These are phyloP conservation scores for Xyrichtys novacula DNA, from an alignment of 2,797 vertebrate genomes.

Conservation along the genomic window DNA sequence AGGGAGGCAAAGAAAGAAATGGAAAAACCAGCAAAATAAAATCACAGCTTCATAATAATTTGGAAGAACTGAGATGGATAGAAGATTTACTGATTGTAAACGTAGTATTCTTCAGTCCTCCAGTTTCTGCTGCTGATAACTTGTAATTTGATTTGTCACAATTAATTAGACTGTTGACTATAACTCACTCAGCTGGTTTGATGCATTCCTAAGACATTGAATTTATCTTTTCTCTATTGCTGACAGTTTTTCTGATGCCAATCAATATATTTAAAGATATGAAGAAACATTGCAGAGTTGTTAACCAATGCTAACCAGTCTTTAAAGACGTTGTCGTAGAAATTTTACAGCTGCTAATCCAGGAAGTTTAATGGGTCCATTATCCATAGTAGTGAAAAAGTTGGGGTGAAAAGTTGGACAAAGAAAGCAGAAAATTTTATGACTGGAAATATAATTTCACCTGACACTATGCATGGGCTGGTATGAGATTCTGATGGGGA, in stretches of 20 bases:
- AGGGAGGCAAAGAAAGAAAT: not conserved
- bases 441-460: too few relatives aligned
- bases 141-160: conserved; percentile 42
- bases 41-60: conserved; percentile 26
- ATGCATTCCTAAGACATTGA: conserved; percentile 24
- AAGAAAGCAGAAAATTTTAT: too few relatives aligned
- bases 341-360: too few relatives aligned
- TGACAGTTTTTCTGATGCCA: conserved; percentile 22
- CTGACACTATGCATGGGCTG: too few relatives aligned
- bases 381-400: too few relatives aligned
- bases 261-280: conserved; percentile 24
- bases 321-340: too few relatives aligned
- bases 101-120: conserved; percentile 18
- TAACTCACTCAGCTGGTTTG: conserved; percentile 20
- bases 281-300: too few relatives aligned
- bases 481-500: too few relatives aligned
- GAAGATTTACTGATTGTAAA: conserved; percentile 43
- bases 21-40: not conserved
- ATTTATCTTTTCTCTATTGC: conserved; percentile 19
- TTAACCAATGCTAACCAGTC: too few relatives aligned
- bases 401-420: too few relatives aligned
- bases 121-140: conserved; percentile 14
- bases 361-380: too few relatives aligned
- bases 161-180: conserved; percentile 43
- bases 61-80: conserved; percentile 15